Base-by-base conservation (phyloP, 2,888 invertebrate species). In the Osmoderma eremita region DNA sequence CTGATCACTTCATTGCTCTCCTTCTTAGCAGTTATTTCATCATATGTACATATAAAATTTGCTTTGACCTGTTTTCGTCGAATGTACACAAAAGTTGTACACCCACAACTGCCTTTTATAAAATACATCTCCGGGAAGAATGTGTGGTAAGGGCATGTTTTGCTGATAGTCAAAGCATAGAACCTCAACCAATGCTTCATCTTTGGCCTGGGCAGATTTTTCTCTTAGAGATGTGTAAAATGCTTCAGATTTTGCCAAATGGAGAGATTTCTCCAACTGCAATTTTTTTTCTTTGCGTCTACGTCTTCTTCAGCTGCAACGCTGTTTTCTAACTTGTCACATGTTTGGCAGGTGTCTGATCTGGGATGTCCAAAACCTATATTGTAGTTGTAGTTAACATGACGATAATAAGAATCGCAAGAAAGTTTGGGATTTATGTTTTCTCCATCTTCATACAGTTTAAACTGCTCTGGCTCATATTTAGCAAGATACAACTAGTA, bases 121-220 rank as follows among this genome's bases (percentile, higher is more conserved):
- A 51, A 75, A 75, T 6, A 70, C 72, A 41, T 75, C 71, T 36
- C 72, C 72, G 20, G 67, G 65, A 0, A 18, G 18, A 45, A 45
- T 18, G 18, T 18, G 45, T 1, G 45, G 45, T 45, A n/a, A n/a
- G n/a, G n/a, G n/a, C n/a, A n/a, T n/a, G n/a, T n/a, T n/a, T n/a
- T n/a, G n/a, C n/a, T n/a, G n/a, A n/a, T n/a, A n/a, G n/a, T n/a
- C n/a, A n/a, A n/a, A n/a, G n/a, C n/a, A n/a, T n/a, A n/a, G n/a
- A n/a, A n/a, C n/a, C n/a, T n/a, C n/a, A n/a, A n/a, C n/a, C n/a
- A n/a, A n/a, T n/a, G n/a, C n/a, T n/a, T n/a, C n/a, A n/a, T n/a
- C n/a, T n/a, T n/a, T n/a, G n/a, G n/a, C n/a, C n/a, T n/a, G n/a
- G n/a, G n/a, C 39, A 39, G 39, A 39, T 39, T 10, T 39, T 39